Conservation (phyloP, 2,888 invertebrate species). For the Agrilus mali region DNA sequence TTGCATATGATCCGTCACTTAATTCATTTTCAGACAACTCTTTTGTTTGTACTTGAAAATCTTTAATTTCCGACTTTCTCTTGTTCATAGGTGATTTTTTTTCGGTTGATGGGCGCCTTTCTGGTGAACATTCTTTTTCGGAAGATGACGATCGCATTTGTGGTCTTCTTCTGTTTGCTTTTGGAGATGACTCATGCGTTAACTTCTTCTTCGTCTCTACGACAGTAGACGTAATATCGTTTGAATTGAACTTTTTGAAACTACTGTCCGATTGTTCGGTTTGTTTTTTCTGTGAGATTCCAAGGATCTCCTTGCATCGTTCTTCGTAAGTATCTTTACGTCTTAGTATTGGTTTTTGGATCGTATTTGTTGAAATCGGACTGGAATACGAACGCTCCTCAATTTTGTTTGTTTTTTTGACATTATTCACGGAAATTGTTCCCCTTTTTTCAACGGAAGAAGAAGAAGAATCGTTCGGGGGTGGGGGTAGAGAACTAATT, state of each 20-base stretch:
- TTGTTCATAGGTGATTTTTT: not conserved
- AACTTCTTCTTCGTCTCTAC: not conserved
- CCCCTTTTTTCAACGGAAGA: conserved; percentile 9
- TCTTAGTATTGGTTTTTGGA: conserved; percentile 30
- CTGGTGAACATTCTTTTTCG: conserved; percentile 1
- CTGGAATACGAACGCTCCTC: not conserved
- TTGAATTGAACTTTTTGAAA: too few relatives aligned
- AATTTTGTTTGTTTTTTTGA: not conserved
- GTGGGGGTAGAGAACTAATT: conserved; percentile 10
- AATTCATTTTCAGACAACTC: conserved; percentile 4
- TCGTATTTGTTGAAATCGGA: conserved; percentile 3
- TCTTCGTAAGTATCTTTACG: conserved; percentile 63
- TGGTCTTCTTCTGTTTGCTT: conserved; percentile 1
- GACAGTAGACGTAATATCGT: too few relatives aligned
- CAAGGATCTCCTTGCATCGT: conserved; percentile 55
- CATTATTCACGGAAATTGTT: conserved; percentile 5
- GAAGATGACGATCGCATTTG: conserved; percentile 4
- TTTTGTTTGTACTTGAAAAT: conserved; percentile 1
- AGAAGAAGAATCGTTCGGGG: conserved; percentile 6
- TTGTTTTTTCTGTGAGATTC: conserved; percentile 38
- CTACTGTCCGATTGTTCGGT: too few relatives aligned
- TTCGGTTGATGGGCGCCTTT: not conserved
- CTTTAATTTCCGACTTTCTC: not conserved
- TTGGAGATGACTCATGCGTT: not conserved
- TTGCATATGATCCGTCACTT: conserved; percentile 9